Evolutionary conservation across 2,888 invertebrate genomes (phyloP).

Genomic region (Melanostoma scalare): DNA sequence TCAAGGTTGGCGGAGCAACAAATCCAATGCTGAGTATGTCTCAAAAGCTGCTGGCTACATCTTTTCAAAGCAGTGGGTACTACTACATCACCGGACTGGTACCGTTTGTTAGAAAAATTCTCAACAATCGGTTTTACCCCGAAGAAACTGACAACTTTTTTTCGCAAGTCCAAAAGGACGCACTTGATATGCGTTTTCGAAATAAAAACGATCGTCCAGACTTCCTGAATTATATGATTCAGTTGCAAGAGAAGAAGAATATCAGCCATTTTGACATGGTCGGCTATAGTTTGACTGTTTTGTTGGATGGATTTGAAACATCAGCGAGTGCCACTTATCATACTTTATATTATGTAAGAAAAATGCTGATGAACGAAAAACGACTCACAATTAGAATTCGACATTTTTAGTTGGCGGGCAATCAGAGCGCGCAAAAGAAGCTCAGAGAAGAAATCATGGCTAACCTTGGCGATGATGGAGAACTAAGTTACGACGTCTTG

Average conservation of each 20-base stretch:
- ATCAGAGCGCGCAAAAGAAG: conserved; percentile 75
- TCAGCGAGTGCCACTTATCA: conserved; percentile 76
- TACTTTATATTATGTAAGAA: conserved; percentile 64
- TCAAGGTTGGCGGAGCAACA: conserved; percentile 64
- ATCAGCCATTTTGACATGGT: conserved; percentile 76
- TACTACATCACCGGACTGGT: conserved; percentile 75
- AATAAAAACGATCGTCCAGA: conserved; percentile 75
- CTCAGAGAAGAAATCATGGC: conserved; percentile 76
- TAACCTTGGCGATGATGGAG: conserved; percentile 65
- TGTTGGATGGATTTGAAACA: conserved; percentile 80
- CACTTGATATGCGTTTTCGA: conserved; percentile 75
- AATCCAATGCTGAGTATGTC: conserved; percentile 75
- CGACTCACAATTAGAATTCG: neutral
- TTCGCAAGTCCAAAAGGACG: conserved; percentile 75
- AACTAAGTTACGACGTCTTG: conserved; percentile 74
- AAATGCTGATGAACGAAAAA: too few relatives aligned
- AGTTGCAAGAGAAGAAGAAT: conserved; percentile 77
- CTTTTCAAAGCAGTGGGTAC: conserved; percentile 73
- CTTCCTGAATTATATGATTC: conserved; percentile 78
- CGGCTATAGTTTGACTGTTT: conserved; percentile 77
- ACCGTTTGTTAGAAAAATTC: conserved; percentile 74
- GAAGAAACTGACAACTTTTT: conserved; percentile 85
- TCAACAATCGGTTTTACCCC: conserved; percentile 75
- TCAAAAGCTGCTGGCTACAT: conserved; percentile 72
- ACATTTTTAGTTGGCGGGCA: conserved; percentile 73